These are phyloP conservation scores for Carollia perspicillata DNA, from an alignment of 2,113 vertebrate species.

Conservation along the genomic window DNA sequence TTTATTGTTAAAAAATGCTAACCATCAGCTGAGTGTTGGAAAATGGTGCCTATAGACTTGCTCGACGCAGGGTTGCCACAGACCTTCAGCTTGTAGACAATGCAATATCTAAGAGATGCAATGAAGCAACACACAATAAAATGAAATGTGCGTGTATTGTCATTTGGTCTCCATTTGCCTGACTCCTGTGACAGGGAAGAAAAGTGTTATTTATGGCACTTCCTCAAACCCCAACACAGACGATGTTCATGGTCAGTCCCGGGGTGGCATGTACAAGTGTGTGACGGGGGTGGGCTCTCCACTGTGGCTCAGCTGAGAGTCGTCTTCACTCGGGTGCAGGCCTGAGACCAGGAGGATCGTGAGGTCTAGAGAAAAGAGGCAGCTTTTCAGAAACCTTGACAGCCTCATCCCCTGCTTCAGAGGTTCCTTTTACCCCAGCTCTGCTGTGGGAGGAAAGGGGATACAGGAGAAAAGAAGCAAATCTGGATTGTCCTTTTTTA, in stretches of 20 bases:
- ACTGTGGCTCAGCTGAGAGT: not conserved
- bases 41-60: not conserved
- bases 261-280: not conserved
- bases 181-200: not conserved
- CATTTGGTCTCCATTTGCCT: not conserved
- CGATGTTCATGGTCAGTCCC: not conserved
- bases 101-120: not conserved
- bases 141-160: not conserved
- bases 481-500: not conserved
- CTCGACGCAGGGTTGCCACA: not conserved
- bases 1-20: not conserved
- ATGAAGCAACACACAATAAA: not conserved
- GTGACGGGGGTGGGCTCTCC: accelerated
- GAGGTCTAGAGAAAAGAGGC: not conserved
- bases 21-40: not conserved
- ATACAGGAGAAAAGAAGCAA: not conserved
- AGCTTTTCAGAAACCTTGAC: not conserved
- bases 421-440: not conserved
- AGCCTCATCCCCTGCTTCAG: not conserved
- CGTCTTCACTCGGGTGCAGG: accelerated
- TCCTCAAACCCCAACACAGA: not conserved
- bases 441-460: not conserved
- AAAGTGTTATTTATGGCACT: not conserved
- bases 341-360: not conserved
- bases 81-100: not conserved